phyloP scores from a whole-genome alignment of 53 echinoderm and acorn worm genomes.

The Paracentrotus lividus region DNA sequence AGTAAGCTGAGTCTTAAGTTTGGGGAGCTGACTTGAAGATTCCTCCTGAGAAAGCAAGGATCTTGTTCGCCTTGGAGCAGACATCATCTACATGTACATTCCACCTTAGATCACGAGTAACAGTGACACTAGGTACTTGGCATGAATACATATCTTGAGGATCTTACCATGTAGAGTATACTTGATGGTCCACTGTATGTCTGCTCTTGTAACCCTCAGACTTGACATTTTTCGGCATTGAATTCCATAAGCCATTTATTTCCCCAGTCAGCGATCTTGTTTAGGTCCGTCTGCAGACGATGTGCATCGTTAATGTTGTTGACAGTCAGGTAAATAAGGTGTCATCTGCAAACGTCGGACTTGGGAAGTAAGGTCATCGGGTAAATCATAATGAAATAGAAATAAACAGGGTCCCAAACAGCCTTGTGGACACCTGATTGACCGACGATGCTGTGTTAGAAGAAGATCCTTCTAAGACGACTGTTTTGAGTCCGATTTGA shows the following conservation, averaged over 20 bases:
- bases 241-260: constrained; percentile 52
- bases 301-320: background rate
- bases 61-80: constrained; percentile 25
- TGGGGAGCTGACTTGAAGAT: constrained; percentile 19
- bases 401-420: constrained; percentile 62
- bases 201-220: constrained; percentile 54
- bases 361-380: constrained; percentile 13
- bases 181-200: background rate
- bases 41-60: constrained; percentile 48
- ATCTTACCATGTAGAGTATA: constrained; percentile 35
- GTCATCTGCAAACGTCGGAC: constrained; percentile 63
- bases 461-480: constrained; percentile 34
- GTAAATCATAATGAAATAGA: constrained; percentile 64
- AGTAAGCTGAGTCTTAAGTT: constrained; percentile 48
- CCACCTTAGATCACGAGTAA: constrained; percentile 23
- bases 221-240: constrained; percentile 61
- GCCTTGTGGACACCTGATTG: constrained; percentile 72
- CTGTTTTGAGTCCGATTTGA: constrained; percentile 39
- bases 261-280: constrained; percentile 43
- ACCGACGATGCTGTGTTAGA: constrained; percentile 41
- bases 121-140: constrained; percentile 45
- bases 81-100: constrained; percentile 21
- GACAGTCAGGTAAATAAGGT: constrained; percentile 53
- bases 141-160: background rate
- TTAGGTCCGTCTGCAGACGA: constrained; percentile 47